Evolutionary conservation across 1,140 invertebrate species (phyloP).

Genomic region (Ridgeia piscesae): DNA sequence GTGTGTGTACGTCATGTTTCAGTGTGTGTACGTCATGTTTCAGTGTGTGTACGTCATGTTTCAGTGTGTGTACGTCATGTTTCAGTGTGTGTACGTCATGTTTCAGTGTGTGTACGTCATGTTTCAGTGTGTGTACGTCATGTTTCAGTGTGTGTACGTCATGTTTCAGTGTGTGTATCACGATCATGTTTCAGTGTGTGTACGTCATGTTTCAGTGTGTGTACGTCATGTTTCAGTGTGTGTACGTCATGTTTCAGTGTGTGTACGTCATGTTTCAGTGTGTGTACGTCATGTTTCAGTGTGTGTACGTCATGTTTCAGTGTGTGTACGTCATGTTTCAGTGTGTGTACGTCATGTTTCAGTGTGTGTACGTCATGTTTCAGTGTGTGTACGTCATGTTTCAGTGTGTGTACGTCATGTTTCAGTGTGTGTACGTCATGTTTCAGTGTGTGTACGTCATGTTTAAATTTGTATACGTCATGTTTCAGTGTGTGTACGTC

Average conservation of each 20-base stretch:
- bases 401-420: background rate
- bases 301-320: background rate
- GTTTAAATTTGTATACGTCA: background rate
- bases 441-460: background rate
- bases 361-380: background rate
- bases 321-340: background rate
- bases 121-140: conserved; percentile 37
- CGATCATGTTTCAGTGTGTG: too few relatives aligned
- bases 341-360: background rate
- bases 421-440: background rate
- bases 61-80: too few relatives aligned
- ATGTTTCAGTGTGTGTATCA: too few relatives aligned
- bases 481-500: background rate
- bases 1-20: too few relatives aligned
- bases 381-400: background rate
- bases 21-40: too few relatives aligned
- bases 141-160: too few relatives aligned
- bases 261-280: background rate
- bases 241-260: too few relatives aligned
- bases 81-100: too few relatives aligned
- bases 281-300: background rate
- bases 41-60: too few relatives aligned
- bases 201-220: too few relatives aligned
- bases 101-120: too few relatives aligned
- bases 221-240: too few relatives aligned